A percentile compares a stretch with the other conserved stretches of the same genome.
Evolutionary conservation across 2,797 vertebrate species (phyloP).

Genomic region (Melanogrammus aeglefinus): DNA sequence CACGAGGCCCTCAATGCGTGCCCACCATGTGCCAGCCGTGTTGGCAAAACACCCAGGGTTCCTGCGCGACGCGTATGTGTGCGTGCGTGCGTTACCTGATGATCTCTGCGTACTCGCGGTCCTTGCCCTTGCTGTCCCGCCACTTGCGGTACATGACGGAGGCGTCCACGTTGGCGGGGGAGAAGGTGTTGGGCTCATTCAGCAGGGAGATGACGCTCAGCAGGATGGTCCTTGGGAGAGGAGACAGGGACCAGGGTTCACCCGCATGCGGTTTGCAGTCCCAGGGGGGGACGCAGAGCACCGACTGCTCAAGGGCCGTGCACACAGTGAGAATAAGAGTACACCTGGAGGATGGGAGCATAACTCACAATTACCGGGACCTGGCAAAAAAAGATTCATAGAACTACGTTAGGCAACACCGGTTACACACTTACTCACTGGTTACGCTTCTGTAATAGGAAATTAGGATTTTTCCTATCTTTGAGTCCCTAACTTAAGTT

Average conservation of each 20-base stretch:
- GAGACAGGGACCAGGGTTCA: background rate
- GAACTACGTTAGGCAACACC: too few species aligned
- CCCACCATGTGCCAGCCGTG: background rate
- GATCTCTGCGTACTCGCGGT: constrained; percentile 92
- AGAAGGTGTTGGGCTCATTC: constrained; percentile 96
- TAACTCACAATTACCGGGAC: too few species aligned
- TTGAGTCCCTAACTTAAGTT: too few species aligned
- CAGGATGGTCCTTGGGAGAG: constrained; percentile 85
- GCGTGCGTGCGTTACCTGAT: constrained; percentile 76
- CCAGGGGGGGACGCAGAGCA: background rate
- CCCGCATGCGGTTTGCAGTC: background rate
- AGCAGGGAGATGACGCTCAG: constrained; percentile 93
- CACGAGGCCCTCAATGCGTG: background rate
- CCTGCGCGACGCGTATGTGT: background rate
- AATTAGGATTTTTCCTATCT: too few species aligned
- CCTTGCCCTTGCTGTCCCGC: constrained; percentile 94
- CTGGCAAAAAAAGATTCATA: too few species aligned
- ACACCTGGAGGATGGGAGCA: too few species aligned
- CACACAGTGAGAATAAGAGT: too few species aligned
- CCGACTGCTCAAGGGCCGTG: too few species aligned
- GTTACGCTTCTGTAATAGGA: too few species aligned
- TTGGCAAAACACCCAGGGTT: background rate
- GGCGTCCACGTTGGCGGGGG: constrained; percentile 93
- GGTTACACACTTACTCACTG: too few species aligned
- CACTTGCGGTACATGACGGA: constrained; percentile 98